Evolutionary conservation across 2,888 invertebrate species (phyloP), one percentile per base, ranked within the genome.

Genomic region (Acrobasis suavella): DNA sequence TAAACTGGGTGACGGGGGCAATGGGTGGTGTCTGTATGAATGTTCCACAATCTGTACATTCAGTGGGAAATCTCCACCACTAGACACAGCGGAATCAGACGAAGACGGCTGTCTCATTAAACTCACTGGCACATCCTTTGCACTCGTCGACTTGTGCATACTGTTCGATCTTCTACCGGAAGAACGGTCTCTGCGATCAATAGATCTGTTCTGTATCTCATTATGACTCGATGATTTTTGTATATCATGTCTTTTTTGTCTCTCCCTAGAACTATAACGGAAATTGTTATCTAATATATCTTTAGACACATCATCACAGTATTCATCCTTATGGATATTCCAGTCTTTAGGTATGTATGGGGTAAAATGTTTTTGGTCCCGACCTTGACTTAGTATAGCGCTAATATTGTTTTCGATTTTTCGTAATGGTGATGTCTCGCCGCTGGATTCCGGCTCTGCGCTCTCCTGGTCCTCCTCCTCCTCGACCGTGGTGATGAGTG

Each of bases 401-500:
- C 94, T 95, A 73, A 95, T 95, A 80, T 95, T 95, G 83, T 95
- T 94, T 84, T 95, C 96, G 66, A 95, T 95, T 88, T 95, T 95
- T 65, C 95, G 90, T 61, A 95, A 88, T 7, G 96, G 95, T 9
- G 95, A 95, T 62, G 95, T 94, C 71, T 94, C 94, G 10, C 93
- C 93, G 70, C 94, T 94, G 60, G 93, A 93, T 67, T 91, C 94
- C 61, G 92, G 94, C 66, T 94, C 94, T 67, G 92, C 94, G 70
- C 93, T 93, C 72, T 94, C 95, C 65, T 94, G 94, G 73, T 95
- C 95, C 72, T 96, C 96, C 73, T 95, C 95, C 76, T 96, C 95
- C 79, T 95, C 95, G 8, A 95, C 94, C 1, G 96, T 95, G 64
- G 95, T 95, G 67, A 94, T 95, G 65, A 95, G 89, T 71, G 95